phyloP scores from a whole-genome alignment of 1,140 invertebrate species.

The Sogatella furcifera region DNA sequence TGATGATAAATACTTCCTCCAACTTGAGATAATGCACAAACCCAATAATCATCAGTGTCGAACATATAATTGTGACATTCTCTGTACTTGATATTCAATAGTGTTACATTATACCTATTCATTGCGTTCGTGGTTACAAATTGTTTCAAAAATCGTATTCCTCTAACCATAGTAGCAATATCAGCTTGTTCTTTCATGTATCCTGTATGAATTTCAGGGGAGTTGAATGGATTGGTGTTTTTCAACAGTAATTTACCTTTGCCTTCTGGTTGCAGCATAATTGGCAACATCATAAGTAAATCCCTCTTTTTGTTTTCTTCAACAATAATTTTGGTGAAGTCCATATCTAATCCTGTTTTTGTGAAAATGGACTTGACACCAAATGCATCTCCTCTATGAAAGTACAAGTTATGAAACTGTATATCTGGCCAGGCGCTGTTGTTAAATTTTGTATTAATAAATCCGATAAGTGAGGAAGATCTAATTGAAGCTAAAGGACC shows the following conservation, averaged over 20 bases:
- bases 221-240: slow-evolving; percentile 44
- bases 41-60: slow-evolving; percentile 47
- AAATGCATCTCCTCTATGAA: not conserved
- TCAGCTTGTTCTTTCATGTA: slow-evolving; percentile 45
- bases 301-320: slow-evolving; percentile 19
- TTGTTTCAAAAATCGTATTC: slow-evolving; percentile 31
- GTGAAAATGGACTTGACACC: not conserved
- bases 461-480: slow-evolving; percentile 30
- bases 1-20: slow-evolving; percentile 43
- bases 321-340: not conserved
- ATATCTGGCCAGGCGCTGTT: slow-evolving; percentile 32
- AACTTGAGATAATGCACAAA: slow-evolving; percentile 48
- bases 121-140: slow-evolving; percentile 31
- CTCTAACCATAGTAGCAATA: slow-evolving; percentile 33
- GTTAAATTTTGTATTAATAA: slow-evolving; percentile 30
- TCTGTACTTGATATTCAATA: slow-evolving; percentile 30
- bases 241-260: slow-evolving; percentile 40
- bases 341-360: not conserved
- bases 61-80: slow-evolving; percentile 35
- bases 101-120: slow-evolving; percentile 25
- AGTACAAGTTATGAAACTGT: slow-evolving; percentile 1
- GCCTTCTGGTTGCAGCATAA: slow-evolving; percentile 43
- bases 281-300: slow-evolving; percentile 25
- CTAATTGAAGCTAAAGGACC: slow-evolving; percentile 34
- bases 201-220: slow-evolving; percentile 57